These are phyloP conservation scores for Athene cunicularia DNA, from an alignment of 2,113 vertebrate genomes.

Conservation along the genomic window DNA sequence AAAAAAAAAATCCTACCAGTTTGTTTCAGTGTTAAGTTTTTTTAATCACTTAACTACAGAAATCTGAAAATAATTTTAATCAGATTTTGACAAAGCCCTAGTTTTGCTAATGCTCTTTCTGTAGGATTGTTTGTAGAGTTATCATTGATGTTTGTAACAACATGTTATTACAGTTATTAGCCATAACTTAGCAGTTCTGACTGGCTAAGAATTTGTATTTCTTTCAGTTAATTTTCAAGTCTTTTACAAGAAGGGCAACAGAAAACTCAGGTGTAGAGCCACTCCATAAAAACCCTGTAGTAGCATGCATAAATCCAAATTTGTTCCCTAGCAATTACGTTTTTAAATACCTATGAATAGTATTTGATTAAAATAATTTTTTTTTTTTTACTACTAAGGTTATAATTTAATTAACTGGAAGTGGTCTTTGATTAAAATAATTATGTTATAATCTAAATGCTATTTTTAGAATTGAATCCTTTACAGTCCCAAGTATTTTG, in stretches of 20 bases:
- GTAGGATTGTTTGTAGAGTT: background rate
- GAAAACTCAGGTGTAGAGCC: background rate
- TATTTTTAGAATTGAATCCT: background rate
- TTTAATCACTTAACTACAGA: background rate
- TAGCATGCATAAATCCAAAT: background rate
- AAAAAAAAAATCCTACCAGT: background rate
- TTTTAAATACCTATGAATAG: background rate
- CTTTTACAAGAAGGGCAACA: background rate
- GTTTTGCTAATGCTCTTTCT: background rate
- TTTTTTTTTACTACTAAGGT: background rate
- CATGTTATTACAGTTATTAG: background rate
- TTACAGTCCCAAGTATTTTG: background rate
- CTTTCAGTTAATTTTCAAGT: background rate
- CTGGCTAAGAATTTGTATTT: background rate
- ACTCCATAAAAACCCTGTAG: background rate
- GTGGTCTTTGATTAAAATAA: background rate
- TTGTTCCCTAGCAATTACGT: background rate
- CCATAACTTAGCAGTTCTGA: background rate
- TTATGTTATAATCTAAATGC: background rate
- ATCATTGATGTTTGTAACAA: background rate
- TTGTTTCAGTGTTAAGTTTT: background rate
- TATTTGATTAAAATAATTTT: slow-evolving; percentile 8
- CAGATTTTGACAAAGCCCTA: background rate
- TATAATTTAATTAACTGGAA: background rate
- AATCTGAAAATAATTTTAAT: background rate